Evolutionary conservation across 2,888 invertebrate genomes (phyloP).

Genomic region (Drosophila hamatofila): DNA sequence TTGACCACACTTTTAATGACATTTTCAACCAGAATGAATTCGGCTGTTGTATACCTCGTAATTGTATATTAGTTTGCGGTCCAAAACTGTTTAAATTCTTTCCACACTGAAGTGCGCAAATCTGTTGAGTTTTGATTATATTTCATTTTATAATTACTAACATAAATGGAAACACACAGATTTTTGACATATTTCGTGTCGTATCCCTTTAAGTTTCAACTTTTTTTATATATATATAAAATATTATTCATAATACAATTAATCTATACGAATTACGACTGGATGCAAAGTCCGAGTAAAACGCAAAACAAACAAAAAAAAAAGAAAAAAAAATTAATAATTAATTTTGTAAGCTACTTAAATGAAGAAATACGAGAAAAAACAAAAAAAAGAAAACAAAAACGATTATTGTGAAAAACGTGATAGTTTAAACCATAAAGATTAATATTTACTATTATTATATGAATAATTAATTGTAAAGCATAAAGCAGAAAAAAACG

Average conservation of each 20-base stretch:
- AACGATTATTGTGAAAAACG: constrained; percentile 76
- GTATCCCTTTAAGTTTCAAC: constrained; percentile 64
- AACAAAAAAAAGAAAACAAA: constrained; percentile 51
- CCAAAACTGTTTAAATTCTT: constrained; percentile 40
- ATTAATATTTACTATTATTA: constrained; percentile 80
- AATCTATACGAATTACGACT: constrained; percentile 48
- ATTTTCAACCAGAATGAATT: constrained; percentile 31
- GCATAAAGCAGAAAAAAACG: constrained; percentile 57
- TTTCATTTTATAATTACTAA: constrained; percentile 41
- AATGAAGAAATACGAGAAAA: constrained; percentile 61
- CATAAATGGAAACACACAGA: constrained; percentile 23
- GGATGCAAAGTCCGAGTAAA: constrained; percentile 53
- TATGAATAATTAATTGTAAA: constrained; percentile 79
- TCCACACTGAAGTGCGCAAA: constrained; percentile 53
- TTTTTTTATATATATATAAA: constrained; percentile 39
- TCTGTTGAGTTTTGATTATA: constrained; percentile 56
- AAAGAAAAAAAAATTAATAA: constrained; percentile 48
- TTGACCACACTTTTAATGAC: constrained; percentile 22
- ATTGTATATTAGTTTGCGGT: constrained; percentile 46
- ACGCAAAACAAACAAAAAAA: constrained; percentile 43
- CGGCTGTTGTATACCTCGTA: constrained; percentile 55
- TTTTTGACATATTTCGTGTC: constrained; percentile 38
- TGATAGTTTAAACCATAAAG: constrained; percentile 81
- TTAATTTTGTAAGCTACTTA: constrained; percentile 75
- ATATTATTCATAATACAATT: constrained; percentile 46